Percentiles rank a stretch among this genome's conserved stretches.
These are phyloP conservation scores for Drymonia ruficornis DNA, from an alignment of 2,888 invertebrate species.

Conservation along the genomic window DNA sequence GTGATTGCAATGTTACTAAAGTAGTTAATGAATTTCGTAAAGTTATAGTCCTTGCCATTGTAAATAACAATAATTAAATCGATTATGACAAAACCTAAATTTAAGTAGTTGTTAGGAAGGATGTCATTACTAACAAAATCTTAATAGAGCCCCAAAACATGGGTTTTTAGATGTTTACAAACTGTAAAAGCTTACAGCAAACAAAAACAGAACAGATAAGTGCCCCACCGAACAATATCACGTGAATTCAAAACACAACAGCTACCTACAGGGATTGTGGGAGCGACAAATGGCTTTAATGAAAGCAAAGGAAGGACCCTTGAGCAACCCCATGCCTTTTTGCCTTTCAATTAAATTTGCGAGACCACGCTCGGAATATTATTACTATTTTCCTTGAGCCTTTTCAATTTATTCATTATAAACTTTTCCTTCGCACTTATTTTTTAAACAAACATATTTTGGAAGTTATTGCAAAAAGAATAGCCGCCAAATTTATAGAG, in stretches of 20 bases:
- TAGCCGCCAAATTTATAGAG: too few species aligned
- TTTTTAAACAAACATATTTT: too few species aligned
- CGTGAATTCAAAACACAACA: constrained; percentile 34
- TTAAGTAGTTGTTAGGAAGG: too few species aligned
- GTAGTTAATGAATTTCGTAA: too few species aligned
- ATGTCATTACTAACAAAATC: too few species aligned
- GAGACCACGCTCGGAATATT: constrained; percentile 33
- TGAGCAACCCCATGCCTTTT: constrained; percentile 44
- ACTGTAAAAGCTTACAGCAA: background rate
- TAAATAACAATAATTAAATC: too few species aligned
- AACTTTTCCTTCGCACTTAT: background rate
- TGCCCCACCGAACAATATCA: background rate
- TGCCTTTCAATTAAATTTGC: constrained; percentile 53
- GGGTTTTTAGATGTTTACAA: background rate
- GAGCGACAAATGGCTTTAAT: constrained; percentile 52
- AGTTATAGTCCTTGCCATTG: too few species aligned
- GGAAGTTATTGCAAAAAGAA: too few species aligned
- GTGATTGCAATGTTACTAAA: too few species aligned
- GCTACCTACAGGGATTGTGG: constrained; percentile 31
- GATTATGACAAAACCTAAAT: too few species aligned
- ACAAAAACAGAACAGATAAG: background rate
- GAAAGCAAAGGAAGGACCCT: constrained; percentile 46
- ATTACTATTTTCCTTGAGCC: constrained; percentile 22
- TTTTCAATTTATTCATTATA: constrained; percentile 6
- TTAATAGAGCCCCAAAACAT: too few species aligned